Evolutionary conservation across 2,113 vertebrate species (phyloP).

Genomic region (Clupea harengus): DNA sequence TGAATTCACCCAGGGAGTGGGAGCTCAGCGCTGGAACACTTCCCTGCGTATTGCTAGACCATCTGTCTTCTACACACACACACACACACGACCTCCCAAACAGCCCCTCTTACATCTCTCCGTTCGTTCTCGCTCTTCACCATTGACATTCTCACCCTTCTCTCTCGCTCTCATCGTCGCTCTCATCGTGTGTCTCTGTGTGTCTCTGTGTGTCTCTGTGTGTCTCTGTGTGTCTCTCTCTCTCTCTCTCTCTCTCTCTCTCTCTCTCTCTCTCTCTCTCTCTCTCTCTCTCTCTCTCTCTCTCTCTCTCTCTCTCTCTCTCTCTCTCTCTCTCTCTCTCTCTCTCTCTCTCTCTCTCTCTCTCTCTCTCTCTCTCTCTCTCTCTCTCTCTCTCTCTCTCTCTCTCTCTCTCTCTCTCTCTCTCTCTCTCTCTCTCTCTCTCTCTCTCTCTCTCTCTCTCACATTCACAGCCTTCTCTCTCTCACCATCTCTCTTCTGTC

Average conservation of each 20-base stretch:
- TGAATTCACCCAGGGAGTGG: neutral
- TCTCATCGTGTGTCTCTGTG: too few species aligned
- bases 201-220: too few species aligned
- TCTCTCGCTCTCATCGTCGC: neutral
- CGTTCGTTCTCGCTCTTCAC: neutral
- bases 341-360: neutral
- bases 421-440: neutral
- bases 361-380: neutral
- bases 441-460: neutral
- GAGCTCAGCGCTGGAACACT: neutral
- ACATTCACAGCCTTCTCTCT: neutral
- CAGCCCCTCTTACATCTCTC: slow-evolving; percentile 8
- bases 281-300: neutral
- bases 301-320: neutral
- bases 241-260: neutral
- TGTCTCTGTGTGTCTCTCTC: too few species aligned
- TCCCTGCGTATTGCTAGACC: neutral
- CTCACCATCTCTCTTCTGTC: neutral
- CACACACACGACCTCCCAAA: neutral
- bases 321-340: neutral
- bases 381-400: neutral
- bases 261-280: neutral
- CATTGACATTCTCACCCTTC: neutral
- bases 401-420: neutral
- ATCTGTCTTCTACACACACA: neutral